Evolutionary conservation across 2,797 vertebrate genomes (phyloP).

Genomic region (Halcyon smyrnensis): DNA sequence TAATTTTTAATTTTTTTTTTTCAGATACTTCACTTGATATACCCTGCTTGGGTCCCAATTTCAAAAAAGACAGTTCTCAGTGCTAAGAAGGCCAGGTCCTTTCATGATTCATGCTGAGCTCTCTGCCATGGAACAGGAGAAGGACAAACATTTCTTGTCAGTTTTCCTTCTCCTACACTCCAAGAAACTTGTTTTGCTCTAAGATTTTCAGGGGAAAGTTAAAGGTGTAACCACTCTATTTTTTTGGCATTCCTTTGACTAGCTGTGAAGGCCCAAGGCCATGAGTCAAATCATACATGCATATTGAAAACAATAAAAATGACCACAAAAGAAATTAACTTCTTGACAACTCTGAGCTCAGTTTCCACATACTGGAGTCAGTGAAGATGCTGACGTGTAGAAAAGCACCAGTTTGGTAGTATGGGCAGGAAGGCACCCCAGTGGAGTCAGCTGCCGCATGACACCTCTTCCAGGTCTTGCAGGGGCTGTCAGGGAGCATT

Average conservation of each 20-base stretch:
- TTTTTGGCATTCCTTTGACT: not conserved
- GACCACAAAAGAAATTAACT: not conserved
- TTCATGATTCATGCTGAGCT: not conserved
- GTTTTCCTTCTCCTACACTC: not conserved
- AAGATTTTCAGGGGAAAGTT: not conserved
- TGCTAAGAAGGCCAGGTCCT: not conserved
- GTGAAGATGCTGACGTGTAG: not conserved
- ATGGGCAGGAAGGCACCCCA: not conserved
- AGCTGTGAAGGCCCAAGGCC: not conserved
- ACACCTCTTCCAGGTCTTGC: not conserved
- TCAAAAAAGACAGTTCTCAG: not conserved
- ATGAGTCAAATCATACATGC: accelerated
- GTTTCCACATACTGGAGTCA: not conserved
- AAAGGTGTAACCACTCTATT: not conserved
- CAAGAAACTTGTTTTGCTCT: not conserved
- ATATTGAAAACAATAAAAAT: not conserved
- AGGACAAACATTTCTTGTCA: not conserved
- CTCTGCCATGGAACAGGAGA: not conserved
- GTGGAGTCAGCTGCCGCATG: accelerated
- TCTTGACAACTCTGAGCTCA: not conserved
- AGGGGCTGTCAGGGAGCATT: accelerated
- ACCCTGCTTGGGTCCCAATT: not conserved
- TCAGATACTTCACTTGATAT: not conserved
- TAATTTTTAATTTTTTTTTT: not conserved
- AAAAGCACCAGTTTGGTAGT: not conserved